Evolutionary conservation across 2,888 invertebrate species (phyloP), one percentile per base, ranked within the genome.

Genomic region (Lypha dubia): DNA sequence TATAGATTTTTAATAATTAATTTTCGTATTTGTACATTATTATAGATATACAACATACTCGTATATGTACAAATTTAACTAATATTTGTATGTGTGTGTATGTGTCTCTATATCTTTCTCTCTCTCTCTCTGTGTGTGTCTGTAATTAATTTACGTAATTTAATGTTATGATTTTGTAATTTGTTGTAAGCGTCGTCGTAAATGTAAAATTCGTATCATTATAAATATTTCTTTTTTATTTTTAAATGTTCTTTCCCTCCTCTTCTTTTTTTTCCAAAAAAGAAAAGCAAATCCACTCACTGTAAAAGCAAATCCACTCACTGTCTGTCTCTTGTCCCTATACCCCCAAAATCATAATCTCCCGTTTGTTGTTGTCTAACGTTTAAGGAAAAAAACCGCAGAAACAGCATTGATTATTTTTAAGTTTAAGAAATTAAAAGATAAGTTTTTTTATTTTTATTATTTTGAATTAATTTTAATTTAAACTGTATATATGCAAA

Each of bases 141-240:
- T 79, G 58, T 79, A 58, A 76, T 70, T 70, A 65, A 75, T 79
- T 73, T n/a, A n/a, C n/a, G n/a, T n/a, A 58, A 73, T 79, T 75
- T 86, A 53, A 81, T 81, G 74, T 81, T 75, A 60, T 71, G 58
- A 80, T 80, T 83, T 76, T 84, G 35, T 71, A 71, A 71, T 22
- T 49, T 86, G 83, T 49, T 86, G 83, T 84, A 86, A 82, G 86
- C 86, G 83, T 84, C 86, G 83, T 84, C 79, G 67, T 87, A 87
- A 86, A 85, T 81, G 85, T 86, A 83, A 70, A 74, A 80, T 44
- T 60, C 51, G 13, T 70, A 73, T 79, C 81, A 83, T 68, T 76
- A 85, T 85, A 65, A 28, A 32, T 51, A 53, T 38, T 22, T 46
- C 15, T 28, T 7, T 20, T n/a, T 73, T 65, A 22, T 17, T 44